These are phyloP conservation scores for Macroramphosus scolopax DNA, from an alignment of 2,797 vertebrate genomes.

Conservation along the genomic window DNA sequence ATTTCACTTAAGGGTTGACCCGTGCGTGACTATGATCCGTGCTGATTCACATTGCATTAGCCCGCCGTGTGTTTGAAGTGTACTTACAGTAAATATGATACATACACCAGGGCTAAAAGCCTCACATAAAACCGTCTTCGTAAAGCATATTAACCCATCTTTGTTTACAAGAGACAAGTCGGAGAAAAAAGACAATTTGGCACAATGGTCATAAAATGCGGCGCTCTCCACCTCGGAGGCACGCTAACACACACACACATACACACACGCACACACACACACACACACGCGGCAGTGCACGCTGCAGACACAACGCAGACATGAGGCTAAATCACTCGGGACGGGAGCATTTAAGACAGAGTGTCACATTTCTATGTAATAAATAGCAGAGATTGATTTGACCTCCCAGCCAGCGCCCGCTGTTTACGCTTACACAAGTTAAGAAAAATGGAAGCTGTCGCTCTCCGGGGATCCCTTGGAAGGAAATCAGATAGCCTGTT, in stretches of 20 bases:
- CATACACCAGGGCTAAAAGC: conserved; percentile 85
- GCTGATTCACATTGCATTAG: conserved; percentile 72
- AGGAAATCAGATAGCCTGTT: conserved; percentile 86
- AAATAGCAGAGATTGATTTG: conserved; percentile 98
- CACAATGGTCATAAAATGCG: conserved; percentile 78
- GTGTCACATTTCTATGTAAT: conserved; percentile 98
- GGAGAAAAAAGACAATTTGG: conserved; percentile 81
- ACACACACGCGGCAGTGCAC: conserved; percentile 8
- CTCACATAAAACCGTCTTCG: conserved; percentile 86
- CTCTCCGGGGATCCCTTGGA: conserved; percentile 87
- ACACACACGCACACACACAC: conserved; percentile 32
- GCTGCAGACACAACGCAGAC: conserved; percentile 78
- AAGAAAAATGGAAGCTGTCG: conserved; percentile 86
- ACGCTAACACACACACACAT: conserved; percentile 45
- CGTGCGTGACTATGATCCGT: conserved; percentile 65
- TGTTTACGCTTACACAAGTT: conserved; percentile 89
- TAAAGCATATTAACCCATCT: conserved; percentile 84
- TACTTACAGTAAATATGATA: conserved; percentile 89
- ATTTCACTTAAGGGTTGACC: conserved; percentile 69
- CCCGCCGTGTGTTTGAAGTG: conserved; percentile 79
- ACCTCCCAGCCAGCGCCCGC: conserved; percentile 88
- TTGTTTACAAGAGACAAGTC: conserved; percentile 84
- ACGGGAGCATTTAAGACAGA: conserved; percentile 90
- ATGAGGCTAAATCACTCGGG: conserved; percentile 86
- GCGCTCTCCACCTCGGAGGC: conserved; percentile 61